A percentile compares a stretch with the other conserved stretches of the same genome.
These are phyloP conservation scores for Sebastes fasciatus DNA, from an alignment of 2,113 vertebrate species.

Conservation along the genomic window DNA sequence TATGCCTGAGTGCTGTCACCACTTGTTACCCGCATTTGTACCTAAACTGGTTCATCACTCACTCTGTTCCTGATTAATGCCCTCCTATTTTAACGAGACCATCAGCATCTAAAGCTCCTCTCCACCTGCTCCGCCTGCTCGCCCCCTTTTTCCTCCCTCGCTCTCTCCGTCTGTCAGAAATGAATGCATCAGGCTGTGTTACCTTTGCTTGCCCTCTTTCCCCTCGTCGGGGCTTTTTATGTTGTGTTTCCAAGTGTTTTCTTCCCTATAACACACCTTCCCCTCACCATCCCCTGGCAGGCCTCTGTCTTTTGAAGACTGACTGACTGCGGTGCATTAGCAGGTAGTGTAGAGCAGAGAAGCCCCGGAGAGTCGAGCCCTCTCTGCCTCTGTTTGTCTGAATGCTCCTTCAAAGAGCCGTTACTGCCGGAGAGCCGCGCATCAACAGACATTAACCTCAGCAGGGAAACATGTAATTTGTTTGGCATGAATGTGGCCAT, in stretches of 20 bases:
- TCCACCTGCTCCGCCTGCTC: constrained; percentile 21
- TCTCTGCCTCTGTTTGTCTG: constrained; percentile 66
- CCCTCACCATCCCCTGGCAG: constrained; percentile 48
- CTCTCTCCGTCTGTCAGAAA: constrained; percentile 40
- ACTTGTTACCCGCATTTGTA: constrained; percentile 48
- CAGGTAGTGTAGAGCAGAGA: constrained; percentile 58
- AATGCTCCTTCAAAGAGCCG: constrained; percentile 64
- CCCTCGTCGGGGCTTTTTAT: constrained; percentile 54
- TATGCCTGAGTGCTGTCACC: constrained; percentile 43
- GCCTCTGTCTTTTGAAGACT: constrained; percentile 72
- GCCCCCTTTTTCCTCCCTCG: background rate
- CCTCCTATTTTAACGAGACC: constrained; percentile 64
- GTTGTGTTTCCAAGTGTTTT: constrained; percentile 51
- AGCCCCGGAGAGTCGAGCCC: constrained; percentile 54
- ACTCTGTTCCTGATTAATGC: constrained; percentile 28
- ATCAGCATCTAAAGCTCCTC: constrained; percentile 24
- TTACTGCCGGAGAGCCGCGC: constrained; percentile 36
- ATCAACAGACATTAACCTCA: constrained; percentile 62
- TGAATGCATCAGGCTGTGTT: constrained; percentile 36
- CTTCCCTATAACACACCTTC: constrained; percentile 36
- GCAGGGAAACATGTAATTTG: constrained; percentile 37
- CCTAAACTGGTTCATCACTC: constrained; percentile 50
- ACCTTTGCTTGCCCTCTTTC: constrained; percentile 49
- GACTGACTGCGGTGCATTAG: constrained; percentile 67
- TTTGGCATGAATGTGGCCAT: constrained; percentile 31